Percentiles rank a stretch among this genome's conserved stretches.
phyloP scores from a whole-genome alignment of 2,113 vertebrate species.

The Semnornis frantzii region DNA sequence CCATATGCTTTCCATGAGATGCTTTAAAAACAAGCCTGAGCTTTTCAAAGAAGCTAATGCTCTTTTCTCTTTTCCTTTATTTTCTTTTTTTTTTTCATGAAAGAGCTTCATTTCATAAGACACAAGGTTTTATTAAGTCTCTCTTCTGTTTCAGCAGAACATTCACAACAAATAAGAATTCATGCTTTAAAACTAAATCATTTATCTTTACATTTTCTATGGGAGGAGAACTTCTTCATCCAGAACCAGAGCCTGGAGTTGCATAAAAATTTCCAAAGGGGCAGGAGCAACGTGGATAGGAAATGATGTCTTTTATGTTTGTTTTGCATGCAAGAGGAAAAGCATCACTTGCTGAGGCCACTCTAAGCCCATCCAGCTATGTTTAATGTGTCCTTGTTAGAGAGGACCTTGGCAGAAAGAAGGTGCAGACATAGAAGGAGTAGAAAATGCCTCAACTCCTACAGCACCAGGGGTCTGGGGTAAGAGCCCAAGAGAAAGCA shows the following conservation, averaged over 20 bases:
- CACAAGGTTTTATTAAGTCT: constrained; percentile 36
- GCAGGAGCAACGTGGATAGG: background rate
- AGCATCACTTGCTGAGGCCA: background rate
- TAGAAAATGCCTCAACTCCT: background rate
- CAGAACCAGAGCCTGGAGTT: background rate
- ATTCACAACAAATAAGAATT: constrained; percentile 40
- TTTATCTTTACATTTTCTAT: constrained; percentile 53
- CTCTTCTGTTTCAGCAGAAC: constrained; percentile 46
- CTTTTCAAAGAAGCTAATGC: background rate
- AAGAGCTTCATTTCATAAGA: constrained; percentile 24
- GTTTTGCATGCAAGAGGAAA: background rate
- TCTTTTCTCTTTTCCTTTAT: background rate
- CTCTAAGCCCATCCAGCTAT: background rate
- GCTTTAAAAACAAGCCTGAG: background rate
- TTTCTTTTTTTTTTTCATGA: background rate
- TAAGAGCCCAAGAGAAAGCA: background rate
- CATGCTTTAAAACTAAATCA: background rate
- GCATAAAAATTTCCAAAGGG: background rate
- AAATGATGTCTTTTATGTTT: background rate
- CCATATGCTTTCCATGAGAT: background rate
- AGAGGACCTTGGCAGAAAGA: background rate
- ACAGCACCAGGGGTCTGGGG: background rate
- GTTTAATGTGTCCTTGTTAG: background rate
- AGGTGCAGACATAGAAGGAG: background rate
- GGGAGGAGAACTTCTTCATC: constrained; percentile 45